Evolutionary conservation across 2,113 vertebrate genomes (phyloP), one percentile per base, ranked within the genome.

Genomic region (Brienomyrus brachyistius): DNA sequence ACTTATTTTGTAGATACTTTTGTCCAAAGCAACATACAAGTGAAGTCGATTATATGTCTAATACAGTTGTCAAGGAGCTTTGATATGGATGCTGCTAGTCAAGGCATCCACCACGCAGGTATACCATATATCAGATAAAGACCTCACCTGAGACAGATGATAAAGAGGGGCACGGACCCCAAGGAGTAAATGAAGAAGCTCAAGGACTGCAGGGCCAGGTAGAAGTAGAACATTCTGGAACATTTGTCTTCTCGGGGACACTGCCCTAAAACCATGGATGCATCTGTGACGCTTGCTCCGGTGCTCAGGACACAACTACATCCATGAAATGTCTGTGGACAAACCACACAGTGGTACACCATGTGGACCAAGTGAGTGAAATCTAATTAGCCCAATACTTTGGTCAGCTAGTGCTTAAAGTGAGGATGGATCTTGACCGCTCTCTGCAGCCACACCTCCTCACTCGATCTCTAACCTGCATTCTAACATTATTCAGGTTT

Each of bases 111-210:
- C 31, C 7, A 15, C 0, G 3, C 45, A 48, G 45, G 17, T 84
- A 23, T 10, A 40, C 19, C 31, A 21, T 82, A 9, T 21, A 23
- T 84, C 40, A 84, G 45, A 19, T 84, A n/a, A 19, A 43, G 43
- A 84, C 19, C 54, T 31, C 95, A 97, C 97, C 97, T 96, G 92
- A 97, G 93, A 48, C 96, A 92, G 87, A 97, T 95, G 95, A 97
- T 96, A 74, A 95, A 97, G 2, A 95, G 94, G n/a, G 96, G 96
- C 89, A 96, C 95, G n/a, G 94, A 95, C 59, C 96, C 94, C 86
- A 97, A 92, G 2, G 94, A 95, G 89, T 91, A 97, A 91, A 96
- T 92, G 70, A 96, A 96, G 90, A 95, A 95, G 91, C 93, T 91
- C 17, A 94, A 1, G 21, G 94, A 91, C 0, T 94, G 92, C 47